A percentile compares a stretch with the other conserved stretches of the same genome.
Conservation (phyloP, 2,113 vertebrate species). For the Perca flavescens region DNA sequence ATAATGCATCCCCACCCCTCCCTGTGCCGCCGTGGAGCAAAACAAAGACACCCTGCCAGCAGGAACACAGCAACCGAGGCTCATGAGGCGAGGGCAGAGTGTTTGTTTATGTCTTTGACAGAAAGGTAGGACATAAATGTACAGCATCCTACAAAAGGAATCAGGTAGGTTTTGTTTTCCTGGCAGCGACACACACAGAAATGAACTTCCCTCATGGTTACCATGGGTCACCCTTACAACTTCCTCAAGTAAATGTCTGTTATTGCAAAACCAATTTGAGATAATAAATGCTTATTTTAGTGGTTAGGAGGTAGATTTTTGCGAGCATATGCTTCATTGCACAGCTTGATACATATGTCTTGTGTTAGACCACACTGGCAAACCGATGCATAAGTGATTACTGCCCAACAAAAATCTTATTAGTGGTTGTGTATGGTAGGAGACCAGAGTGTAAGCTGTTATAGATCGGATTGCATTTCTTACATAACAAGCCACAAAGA, state of each 20-base stretch:
- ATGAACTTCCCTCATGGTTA: conserved; percentile 27
- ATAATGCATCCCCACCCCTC: conserved; percentile 71
- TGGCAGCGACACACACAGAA: conserved; percentile 22
- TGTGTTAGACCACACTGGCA: conserved; percentile 45
- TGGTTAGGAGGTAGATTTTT: conserved; percentile 28
- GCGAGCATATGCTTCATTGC: conserved; percentile 33
- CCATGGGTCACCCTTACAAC: conserved; percentile 25
- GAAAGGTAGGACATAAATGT: conserved; percentile 38
- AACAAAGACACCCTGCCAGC: conserved; percentile 74
- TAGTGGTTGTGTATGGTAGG: conserved; percentile 55
- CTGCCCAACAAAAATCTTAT: conserved; percentile 59
- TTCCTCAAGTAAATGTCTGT: conserved; percentile 30
- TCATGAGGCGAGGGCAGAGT: conserved; percentile 32
- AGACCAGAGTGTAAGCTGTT: conserved; percentile 27
- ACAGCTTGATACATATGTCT: conserved; percentile 49
- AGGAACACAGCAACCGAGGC: conserved; percentile 65
- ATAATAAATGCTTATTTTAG: conserved; percentile 55
- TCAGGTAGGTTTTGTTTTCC: conserved; percentile 37
- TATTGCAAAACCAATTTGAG: conserved; percentile 38
- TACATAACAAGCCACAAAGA: conserved; percentile 67
- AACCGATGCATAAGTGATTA: conserved; percentile 46
- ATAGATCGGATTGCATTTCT: conserved; percentile 42
- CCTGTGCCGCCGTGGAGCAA: conserved; percentile 62
- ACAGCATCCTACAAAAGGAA: conserved; percentile 16
- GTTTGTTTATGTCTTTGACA: conserved; percentile 44